Base-by-base conservation (phyloP, 2,113 vertebrate genomes). In the Ophiodon elongatus region DNA sequence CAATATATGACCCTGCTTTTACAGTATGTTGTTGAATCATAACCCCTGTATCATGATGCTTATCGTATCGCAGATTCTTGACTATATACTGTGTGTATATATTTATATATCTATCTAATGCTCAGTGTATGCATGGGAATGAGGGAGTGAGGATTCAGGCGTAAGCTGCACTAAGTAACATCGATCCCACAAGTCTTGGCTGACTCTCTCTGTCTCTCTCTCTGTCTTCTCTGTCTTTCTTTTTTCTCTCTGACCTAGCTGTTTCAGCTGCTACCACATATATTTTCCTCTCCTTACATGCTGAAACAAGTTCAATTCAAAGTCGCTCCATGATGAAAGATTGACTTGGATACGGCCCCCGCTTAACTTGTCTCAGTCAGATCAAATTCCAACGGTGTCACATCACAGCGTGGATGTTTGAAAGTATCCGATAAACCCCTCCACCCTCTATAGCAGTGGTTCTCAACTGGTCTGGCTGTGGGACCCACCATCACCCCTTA, bases 141-240 rank as follows among this genome's bases (percentile, higher is more conserved):
- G 25, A 52, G n/a, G 56, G 37, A 60, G 23, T 3, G 25, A 52
- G 39, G 65, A 71, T 65, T 72, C n/a, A 71, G 27, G 59, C 71
- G 15, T 85, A 72, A 82, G 70, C 9, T 0, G 41, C 52, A 23
- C 35, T 64, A 68, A 82, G 75, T 82, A 72, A 45, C 70, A 76
- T 50, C 54, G 70, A 88, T 85, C 82, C 41, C 9, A 9, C 25
- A n/a, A 4, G 29, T 57, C 43, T 72, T 79, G 75, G 65, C 86
- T 68, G 74, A 80, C 19, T 6, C 39, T 41, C 39, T 9, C 4
- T 37, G 8, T 37, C 4, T 6, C 15, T 14, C 41, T 43, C 41
- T 14, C 13, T 45, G 7, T 64, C 33, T 17, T 29, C 7, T 56
- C 21, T 70, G n/a, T 41, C 37, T 43, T 14, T 45, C 1, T 50